Base-by-base conservation (phyloP, 2,797 vertebrate genomes). In the Cyprinodon diabolis region DNA sequence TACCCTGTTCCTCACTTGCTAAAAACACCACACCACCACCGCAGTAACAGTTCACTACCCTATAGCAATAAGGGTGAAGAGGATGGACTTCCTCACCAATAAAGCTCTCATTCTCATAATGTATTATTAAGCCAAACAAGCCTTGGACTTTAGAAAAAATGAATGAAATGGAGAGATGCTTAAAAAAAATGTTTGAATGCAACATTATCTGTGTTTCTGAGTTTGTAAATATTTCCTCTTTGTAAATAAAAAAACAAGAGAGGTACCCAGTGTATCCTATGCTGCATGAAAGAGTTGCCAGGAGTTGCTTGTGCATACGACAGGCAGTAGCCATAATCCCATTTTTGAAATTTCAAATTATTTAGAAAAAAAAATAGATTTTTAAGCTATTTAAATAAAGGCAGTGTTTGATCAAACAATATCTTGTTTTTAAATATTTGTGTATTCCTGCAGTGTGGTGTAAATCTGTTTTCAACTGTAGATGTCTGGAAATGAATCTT, bases 361-460 rank as follows among this genome's bases (percentile, higher is more conserved):
- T 77, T 90, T 69, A 55, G 23, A 79, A 19, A 74, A 15, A 76
- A 84, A 86, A 86, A 78, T 68, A 80, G 58, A 17, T 82, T 79
- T 75, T 69, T 52, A 65, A 75, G 14, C 65, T 86, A 87, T 90
- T 88, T 84, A 84, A 92, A 89, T 90, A 91, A 90, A 90, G 30
- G 23, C 8, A 13, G 66, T 74, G 25, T 40, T 17, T 72, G 12
- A 66, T 57, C 68, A 37, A 79, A n/a, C 45, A 25, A 37, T 19
- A 0, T n/a, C 60, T n/a, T 4, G n/a, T 65, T 10, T 45, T 11
- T 40, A 37, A 40, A 19, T 62, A 2, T 63, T 2, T 43, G 8
- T n/a, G 12, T 63, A 21, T 63, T 63, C n/a, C 60, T 10, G 21
- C 35, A 13, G 19, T 23, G 40, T 65, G 21, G 10, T 1, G 0